Conservation (phyloP, 2,797 vertebrate genomes). For the Knipowitschia caucasica region DNA sequence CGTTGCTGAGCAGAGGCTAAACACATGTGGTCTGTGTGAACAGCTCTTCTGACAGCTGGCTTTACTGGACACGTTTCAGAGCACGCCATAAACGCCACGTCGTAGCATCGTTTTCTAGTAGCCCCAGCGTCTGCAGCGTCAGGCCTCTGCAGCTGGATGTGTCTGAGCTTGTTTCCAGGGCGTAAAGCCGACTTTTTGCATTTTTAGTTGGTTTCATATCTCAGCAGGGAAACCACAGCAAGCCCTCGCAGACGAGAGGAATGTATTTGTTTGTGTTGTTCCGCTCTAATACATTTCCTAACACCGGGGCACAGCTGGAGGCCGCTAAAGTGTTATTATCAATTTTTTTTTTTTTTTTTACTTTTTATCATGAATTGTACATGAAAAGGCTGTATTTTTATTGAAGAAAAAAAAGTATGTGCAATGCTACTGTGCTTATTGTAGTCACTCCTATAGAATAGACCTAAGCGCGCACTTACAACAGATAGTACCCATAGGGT, state of each 20-base stretch:
- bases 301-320: constrained; percentile 18
- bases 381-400: constrained; percentile 19
- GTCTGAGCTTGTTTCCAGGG: constrained; percentile 38
- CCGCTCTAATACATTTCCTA: constrained; percentile 10
- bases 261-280: constrained; percentile 5
- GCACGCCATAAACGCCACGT: background rate
- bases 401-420: background rate
- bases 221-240: constrained; percentile 5
- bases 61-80: constrained; percentile 12
- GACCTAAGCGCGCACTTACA: constrained; percentile 3
- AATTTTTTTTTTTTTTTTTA: too few relatives aligned
- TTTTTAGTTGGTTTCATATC: constrained; percentile 22
- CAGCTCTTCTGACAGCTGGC: constrained; percentile 16
- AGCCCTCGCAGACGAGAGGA: constrained; percentile 34
- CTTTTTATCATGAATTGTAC: constrained; percentile 1
- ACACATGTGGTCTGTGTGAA: constrained; percentile 10
- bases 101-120: constrained; percentile 24
- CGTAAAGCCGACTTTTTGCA: constrained; percentile 12
- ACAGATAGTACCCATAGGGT: background rate
- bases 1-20: background rate
- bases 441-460: constrained; percentile 2
- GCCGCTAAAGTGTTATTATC: constrained; percentile 16
- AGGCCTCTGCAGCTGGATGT: constrained; percentile 13
- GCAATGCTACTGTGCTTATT: constrained; percentile 6
- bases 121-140: constrained; percentile 11